A percentile compares a stretch with the other conserved stretches of the same genome.
Evolutionary conservation across 2,113 vertebrate species (phyloP).

Genomic region (Mus pahari): DNA sequence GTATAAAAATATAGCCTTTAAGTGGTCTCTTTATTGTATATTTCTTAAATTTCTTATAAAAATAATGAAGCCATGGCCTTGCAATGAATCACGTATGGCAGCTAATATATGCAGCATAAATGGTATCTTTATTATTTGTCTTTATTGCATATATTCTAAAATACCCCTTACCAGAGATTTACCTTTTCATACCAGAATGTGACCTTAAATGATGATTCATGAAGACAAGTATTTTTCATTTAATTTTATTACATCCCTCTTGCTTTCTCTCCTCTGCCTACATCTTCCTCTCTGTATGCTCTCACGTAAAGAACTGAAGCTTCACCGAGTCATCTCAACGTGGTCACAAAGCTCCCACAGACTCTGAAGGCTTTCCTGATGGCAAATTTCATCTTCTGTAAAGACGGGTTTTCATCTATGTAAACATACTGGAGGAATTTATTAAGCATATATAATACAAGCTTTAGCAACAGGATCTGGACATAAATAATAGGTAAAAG

Average conservation of each 20-base stretch:
- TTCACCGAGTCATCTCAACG: neutral
- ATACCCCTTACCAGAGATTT: constrained; percentile 22
- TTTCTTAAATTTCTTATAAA: constrained; percentile 65
- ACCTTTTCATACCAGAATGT: constrained; percentile 43
- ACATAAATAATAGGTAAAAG: neutral
- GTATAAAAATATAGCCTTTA: constrained; percentile 39
- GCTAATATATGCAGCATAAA: constrained; percentile 41
- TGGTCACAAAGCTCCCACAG: neutral
- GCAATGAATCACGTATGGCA: constrained; percentile 31
- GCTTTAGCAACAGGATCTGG: neutral
- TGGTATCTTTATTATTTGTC: constrained; percentile 59
- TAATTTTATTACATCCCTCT: constrained; percentile 58
- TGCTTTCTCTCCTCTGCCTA: constrained; percentile 7
- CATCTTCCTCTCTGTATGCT: constrained; percentile 18
- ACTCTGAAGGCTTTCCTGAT: constrained; percentile 15
- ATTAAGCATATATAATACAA: neutral
- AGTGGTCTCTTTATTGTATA: constrained; percentile 55
- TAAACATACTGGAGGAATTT: constrained; percentile 2
- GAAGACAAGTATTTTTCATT: constrained; percentile 60
- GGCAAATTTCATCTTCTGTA: constrained; percentile 37
- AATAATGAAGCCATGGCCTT: constrained; percentile 54
- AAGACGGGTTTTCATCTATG: neutral
- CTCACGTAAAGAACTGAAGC: neutral
- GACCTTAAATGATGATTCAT: constrained; percentile 62
- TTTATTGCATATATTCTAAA: constrained; percentile 65